Base-by-base conservation (phyloP, 2,888 invertebrate species). In the Branchellion lobata region DNA sequence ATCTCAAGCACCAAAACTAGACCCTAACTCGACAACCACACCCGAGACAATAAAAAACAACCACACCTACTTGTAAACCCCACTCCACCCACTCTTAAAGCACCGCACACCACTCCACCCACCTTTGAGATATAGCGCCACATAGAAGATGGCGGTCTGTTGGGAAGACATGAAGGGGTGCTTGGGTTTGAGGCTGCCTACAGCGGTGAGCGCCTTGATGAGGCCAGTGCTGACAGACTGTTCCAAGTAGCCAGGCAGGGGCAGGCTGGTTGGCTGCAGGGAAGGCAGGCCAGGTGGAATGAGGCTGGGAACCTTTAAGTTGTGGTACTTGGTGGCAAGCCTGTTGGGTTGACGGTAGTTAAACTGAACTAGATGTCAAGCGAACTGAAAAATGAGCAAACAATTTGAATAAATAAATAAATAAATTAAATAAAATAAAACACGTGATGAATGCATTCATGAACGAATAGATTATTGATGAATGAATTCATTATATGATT, bases 111-210 rank as follows among this genome's bases (percentile, higher is more conserved):
- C 8, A 21, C 14, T 33, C 29, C 33, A 79, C 47, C 29, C 79
- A 87, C 88, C 87, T 87, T 88, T 88, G 31, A 88, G 84, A 83
- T 87, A 86, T 81, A 86, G 87, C 8, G 87, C 88, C 36, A 87
- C 84, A 81, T 86, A 88, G 51, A 87, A 82, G 21, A 86, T 83
- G 1, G 88, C 87, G 11, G 88, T 88, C 75, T 85, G 82, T 27
- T 85, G 84, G 29, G 87, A 82, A 69, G 84, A 85, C 47, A 88
- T 83, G 85, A 87, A 88, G 0, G 88, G 88, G 82, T 86, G 87
- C 81, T 88, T 88, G 53, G 88, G 88, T 82, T 88, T 88, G 76
- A 85, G 85, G 80, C 84, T 85, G 29, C 87, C 87, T 29, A 85
- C 85, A 24, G 86, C 85, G 18, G 87, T 87, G 79, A 88, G 82